A percentile compares a stretch with the other conserved stretches of the same genome.
These are phyloP conservation scores for Parnassius smintheus DNA, from an alignment of 2,888 invertebrate species.

Conservation along the genomic window DNA sequence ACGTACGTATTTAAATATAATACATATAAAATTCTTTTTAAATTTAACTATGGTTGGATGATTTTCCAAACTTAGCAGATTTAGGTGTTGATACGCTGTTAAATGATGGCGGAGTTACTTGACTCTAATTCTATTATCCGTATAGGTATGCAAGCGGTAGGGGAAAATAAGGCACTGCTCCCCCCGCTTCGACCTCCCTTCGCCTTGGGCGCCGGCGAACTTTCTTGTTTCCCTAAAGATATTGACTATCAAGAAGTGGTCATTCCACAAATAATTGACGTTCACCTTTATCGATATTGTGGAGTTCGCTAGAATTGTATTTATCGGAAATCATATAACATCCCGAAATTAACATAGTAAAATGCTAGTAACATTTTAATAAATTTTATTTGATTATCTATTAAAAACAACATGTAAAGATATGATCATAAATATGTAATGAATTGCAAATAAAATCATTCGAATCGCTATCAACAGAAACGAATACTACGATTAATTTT, in stretches of 20 bases:
- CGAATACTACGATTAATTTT: no score
- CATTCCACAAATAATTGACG: slow-evolving; percentile 17
- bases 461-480: no score
- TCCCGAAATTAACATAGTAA: not conserved
- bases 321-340: not conserved
- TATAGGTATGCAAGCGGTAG: slow-evolving; percentile 21
- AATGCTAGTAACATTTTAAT: no score
- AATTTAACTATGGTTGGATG: not conserved
- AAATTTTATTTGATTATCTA: no score
- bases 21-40: no score
- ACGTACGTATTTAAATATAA: no score
- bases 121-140: slow-evolving; percentile 23
- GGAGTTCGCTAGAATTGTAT: slow-evolving; percentile 9
- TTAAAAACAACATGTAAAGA: not conserved
- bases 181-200: slow-evolving; percentile 7
- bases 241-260: slow-evolving; percentile 21
- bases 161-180: slow-evolving; percentile 21
- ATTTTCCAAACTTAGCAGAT: slow-evolving; percentile 6
- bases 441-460: no score
- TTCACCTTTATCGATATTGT: slow-evolving; percentile 10
- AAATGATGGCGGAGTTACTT: slow-evolving; percentile 14
- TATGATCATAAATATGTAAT: no score
- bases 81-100: slow-evolving; percentile 1
- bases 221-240: slow-evolving; percentile 24
- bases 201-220: slow-evolving; percentile 17